Base-by-base conservation (phyloP, 1,140 invertebrate genomes). In the Hyles vespertilio region DNA sequence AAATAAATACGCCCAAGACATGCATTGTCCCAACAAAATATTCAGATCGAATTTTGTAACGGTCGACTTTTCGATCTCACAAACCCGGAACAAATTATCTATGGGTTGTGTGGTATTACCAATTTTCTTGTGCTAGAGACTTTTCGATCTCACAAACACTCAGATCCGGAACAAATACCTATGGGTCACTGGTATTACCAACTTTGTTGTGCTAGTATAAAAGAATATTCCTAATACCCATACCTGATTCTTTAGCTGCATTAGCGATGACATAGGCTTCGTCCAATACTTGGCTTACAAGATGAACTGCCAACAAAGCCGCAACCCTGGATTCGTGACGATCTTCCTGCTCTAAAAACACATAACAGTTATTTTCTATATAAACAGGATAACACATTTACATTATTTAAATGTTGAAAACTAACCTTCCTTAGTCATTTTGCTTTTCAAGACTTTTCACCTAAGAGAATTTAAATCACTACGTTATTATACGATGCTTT, bases 281-380 rank as follows among this genome's bases (percentile, higher is more conserved):
- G 33, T 88, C 77, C 48, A 88, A 69, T 3, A 88, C 71, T 63
- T 86, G 82, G 36, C 70, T 74, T n/a, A 88, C 79, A 32, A 88
- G 64, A 62, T 81, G 76, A 4, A 76, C 67, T 40, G 83, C 85
- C 22, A 78, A 55, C 43, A 79, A 55, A 9, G 68, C 70, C 11
- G 77, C 79, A 11, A 70, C 45, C 9, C 65, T 62, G 9, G 72
- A 56, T 51, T 81, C 71, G 43, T 58, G 61, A 33, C 54, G 49
- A 49, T 66, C 50, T 60, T 61, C 56, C 43, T 59, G 43, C 44
- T 61, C 67, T 63, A 33, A 55, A 61, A 61, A 32, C 58, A 64
- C 11, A 61, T 34, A 48, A 46, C 11, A 5, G 9, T 3, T 11
- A 48, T 48, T 6, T 12, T 22, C 6, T 48, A 48, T 22, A 48